Evolutionary conservation across 2,113 vertebrate species (phyloP).

Genomic region (Alethe diademata): DNA sequence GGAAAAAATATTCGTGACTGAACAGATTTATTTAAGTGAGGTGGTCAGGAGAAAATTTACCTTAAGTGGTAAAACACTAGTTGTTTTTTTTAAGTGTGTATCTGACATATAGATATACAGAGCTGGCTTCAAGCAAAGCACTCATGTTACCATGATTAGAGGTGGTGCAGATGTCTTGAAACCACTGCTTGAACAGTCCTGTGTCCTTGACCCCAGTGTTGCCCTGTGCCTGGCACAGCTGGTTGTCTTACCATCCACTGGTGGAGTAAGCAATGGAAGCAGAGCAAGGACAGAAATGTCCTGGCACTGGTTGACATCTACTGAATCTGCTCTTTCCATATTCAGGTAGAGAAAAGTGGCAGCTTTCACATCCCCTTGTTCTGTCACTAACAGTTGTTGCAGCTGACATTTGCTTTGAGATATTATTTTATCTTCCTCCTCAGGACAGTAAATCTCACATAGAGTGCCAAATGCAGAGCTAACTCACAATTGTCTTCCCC

Average conservation of each 20-base stretch:
- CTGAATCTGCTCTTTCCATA: background rate
- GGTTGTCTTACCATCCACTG: background rate
- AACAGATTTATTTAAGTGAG: background rate
- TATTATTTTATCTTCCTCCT: background rate
- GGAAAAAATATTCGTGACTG: rapidly evolving
- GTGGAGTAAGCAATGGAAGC: background rate
- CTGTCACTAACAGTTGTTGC: background rate
- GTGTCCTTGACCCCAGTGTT: background rate
- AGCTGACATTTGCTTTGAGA: background rate
- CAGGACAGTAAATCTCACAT: background rate
- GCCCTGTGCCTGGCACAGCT: background rate
- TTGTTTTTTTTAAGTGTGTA: background rate
- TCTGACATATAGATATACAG: background rate
- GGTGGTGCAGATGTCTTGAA: background rate
- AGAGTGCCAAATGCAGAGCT: background rate
- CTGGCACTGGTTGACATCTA: rapidly evolving
- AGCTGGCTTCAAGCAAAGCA: background rate
- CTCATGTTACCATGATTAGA: background rate
- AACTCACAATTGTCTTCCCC: background rate
- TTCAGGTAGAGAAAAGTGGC: background rate
- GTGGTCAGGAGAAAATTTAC: background rate
- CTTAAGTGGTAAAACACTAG: background rate
- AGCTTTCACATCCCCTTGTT: background rate
- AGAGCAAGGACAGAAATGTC: background rate
- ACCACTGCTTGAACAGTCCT: rapidly evolving